These are phyloP conservation scores for Alosa sapidissima DNA, from an alignment of 2,797 vertebrate genomes.

Conservation along the genomic window DNA sequence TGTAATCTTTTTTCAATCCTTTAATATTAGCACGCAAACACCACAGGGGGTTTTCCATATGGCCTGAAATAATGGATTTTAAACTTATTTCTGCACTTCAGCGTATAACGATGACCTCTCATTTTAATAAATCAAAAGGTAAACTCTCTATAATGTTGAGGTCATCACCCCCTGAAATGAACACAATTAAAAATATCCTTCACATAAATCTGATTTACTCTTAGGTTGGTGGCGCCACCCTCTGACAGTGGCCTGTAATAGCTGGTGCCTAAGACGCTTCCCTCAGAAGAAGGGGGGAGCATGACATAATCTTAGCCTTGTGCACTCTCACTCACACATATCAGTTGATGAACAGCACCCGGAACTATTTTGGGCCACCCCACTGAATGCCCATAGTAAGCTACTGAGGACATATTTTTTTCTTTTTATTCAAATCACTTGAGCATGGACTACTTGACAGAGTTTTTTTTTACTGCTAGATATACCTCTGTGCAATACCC, in stretches of 20 bases:
- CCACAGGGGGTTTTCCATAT: not conserved
- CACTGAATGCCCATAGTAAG: not conserved
- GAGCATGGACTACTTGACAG: slow-evolving; percentile 48
- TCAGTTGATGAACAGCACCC: slow-evolving; percentile 4
- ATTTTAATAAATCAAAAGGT: not conserved
- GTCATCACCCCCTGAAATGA: not conserved
- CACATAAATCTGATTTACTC: not conserved
- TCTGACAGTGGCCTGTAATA: slow-evolving; percentile 21
- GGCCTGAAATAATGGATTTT: not conserved
- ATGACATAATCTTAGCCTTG: slow-evolving; percentile 28
- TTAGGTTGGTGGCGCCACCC: slow-evolving; percentile 8
- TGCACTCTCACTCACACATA: slow-evolving; percentile 3
- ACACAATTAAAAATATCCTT: not conserved
- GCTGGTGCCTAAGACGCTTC: slow-evolving; percentile 47
- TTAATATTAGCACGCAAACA: slow-evolving; percentile 5
- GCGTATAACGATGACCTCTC: not conserved
- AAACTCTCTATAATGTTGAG: not conserved
- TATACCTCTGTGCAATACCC: slow-evolving; percentile 52
- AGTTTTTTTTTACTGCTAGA: slow-evolving; percentile 38
- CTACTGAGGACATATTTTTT: not conserved
- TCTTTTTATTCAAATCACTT: slow-evolving; percentile 27
- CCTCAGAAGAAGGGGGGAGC: slow-evolving; percentile 31
- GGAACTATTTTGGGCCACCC: not conserved
- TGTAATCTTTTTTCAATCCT: not conserved
- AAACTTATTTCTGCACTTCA: not conserved